A percentile compares a stretch with the other conserved stretches of the same genome.
These are phyloP conservation scores for Eristalis pertinax DNA, from an alignment of 2,888 invertebrate species.

Conservation along the genomic window DNA sequence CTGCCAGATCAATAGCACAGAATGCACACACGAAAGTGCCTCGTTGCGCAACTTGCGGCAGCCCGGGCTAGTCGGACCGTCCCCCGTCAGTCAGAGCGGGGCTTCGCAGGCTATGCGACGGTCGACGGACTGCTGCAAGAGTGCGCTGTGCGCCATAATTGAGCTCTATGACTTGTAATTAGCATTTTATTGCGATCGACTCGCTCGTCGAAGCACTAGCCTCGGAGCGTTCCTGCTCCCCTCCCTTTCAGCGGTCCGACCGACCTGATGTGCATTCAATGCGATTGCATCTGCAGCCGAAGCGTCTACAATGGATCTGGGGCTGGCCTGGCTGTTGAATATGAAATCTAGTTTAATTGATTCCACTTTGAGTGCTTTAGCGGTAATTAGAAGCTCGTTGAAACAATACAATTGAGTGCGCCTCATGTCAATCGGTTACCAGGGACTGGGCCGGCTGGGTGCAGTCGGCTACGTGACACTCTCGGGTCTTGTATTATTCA, in stretches of 20 bases:
- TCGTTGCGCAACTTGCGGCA: neutral
- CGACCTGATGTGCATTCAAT: constrained; percentile 36
- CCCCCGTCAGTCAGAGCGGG: neutral
- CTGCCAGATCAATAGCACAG: constrained; percentile 53
- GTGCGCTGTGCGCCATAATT: constrained; percentile 33
- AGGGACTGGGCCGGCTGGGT: neutral
- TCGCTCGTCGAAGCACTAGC: constrained; percentile 7
- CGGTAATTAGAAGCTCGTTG: constrained; percentile 18
- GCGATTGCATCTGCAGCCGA: constrained; percentile 45
- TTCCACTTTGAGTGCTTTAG: constrained; percentile 30
- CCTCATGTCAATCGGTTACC: neutral
- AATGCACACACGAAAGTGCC: neutral
- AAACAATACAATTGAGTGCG: neutral
- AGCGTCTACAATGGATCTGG: constrained; percentile 34
- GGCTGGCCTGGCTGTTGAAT: neutral
- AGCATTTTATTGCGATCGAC: constrained; percentile 67
- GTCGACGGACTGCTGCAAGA: constrained; percentile 1
- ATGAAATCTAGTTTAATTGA: constrained; percentile 21
- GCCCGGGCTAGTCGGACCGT: neutral
- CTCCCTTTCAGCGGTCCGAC: no score
- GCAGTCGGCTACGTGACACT: neutral
- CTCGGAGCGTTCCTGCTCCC: no score
- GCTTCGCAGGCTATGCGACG: neutral
- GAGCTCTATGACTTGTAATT: constrained; percentile 65
- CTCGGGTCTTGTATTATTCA: constrained; percentile 1